phyloP scores from a whole-genome alignment of 1,140 invertebrate species.

The Cydia amplana region DNA sequence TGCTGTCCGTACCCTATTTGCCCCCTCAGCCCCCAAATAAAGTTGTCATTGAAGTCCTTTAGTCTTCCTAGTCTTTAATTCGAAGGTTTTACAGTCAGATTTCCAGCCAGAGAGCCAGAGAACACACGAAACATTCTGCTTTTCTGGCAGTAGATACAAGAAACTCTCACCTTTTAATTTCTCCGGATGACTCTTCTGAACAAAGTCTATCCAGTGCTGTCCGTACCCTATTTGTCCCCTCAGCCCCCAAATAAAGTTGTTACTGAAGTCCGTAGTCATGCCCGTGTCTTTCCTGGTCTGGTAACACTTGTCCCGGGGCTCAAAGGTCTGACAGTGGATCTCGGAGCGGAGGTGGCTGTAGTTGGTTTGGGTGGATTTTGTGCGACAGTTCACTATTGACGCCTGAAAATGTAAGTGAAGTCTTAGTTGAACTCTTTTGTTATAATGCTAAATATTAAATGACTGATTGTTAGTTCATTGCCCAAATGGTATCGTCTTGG shows the following conservation, averaged over 20 bases:
- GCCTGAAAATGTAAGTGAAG: conserved; percentile 66
- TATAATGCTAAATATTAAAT: too few species aligned
- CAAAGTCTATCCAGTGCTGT: conserved; percentile 53
- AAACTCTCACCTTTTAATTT: conserved; percentile 46
- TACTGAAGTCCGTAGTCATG: conserved; percentile 75
- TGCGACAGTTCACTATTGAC: conserved; percentile 79
- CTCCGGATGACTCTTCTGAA: conserved; percentile 34
- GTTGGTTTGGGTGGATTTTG: conserved; percentile 82
- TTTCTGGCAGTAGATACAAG: too few species aligned
- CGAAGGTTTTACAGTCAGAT: too few species aligned
- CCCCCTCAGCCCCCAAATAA: conserved; percentile 80
- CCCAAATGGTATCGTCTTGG: too few species aligned
- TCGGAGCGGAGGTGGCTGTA: conserved; percentile 79
- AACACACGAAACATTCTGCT: too few species aligned
- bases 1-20: conserved; percentile 71
- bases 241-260: conserved; percentile 80
- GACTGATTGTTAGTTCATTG: too few species aligned
- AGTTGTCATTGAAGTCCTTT: conserved; percentile 73
- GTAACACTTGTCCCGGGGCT: conserved; percentile 67
- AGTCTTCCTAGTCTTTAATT: too few species aligned
- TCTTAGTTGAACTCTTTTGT: neutral
- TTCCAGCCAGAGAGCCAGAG: too few species aligned
- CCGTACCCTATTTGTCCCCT: conserved; percentile 75
- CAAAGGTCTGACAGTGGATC: conserved; percentile 79
- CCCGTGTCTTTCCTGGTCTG: conserved; percentile 81